A percentile compares a stretch with the other conserved stretches of the same genome.
Evolutionary conservation across 2,113 vertebrate species (phyloP).

Genomic region (Callopanchax toddi): DNA sequence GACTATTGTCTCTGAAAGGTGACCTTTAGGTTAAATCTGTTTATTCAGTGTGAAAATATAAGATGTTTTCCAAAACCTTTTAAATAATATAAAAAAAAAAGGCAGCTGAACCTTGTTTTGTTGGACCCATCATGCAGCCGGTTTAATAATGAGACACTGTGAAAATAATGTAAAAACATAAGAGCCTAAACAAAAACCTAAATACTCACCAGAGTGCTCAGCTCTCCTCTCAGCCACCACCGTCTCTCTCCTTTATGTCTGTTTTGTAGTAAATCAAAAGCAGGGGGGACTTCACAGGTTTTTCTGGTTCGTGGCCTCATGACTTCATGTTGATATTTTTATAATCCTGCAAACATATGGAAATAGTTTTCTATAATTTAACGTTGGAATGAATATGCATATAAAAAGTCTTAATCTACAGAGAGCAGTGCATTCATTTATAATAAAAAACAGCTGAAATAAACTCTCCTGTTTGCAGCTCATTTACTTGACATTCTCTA

Average conservation of each 20-base stretch:
- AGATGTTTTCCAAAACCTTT: no score
- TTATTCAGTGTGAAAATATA: no score
- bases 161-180: not conserved
- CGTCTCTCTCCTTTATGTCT: conserved; percentile 39
- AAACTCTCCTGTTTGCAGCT: not conserved
- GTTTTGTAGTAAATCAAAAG: conserved; percentile 61
- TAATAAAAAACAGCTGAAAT: not conserved
- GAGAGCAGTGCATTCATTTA: not conserved
- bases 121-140: no score
- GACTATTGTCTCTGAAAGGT: no score
- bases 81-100: no score
- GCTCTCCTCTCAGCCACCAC: conserved; percentile 70
- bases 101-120: no score
- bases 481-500: no score
- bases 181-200: not conserved
- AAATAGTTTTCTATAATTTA: not conserved
- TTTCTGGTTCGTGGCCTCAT: conserved; percentile 87
- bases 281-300: conserved; percentile 86
- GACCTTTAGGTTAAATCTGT: no score
- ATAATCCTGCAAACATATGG: conserved; percentile 60
- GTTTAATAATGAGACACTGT: no score
- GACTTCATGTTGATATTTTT: conserved; percentile 70
- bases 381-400: not conserved
- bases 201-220: conserved; percentile 89
- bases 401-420: not conserved